Evolutionary conservation across 2,113 vertebrate genomes (phyloP).

Genomic region (Oceanites oceanicus): DNA sequence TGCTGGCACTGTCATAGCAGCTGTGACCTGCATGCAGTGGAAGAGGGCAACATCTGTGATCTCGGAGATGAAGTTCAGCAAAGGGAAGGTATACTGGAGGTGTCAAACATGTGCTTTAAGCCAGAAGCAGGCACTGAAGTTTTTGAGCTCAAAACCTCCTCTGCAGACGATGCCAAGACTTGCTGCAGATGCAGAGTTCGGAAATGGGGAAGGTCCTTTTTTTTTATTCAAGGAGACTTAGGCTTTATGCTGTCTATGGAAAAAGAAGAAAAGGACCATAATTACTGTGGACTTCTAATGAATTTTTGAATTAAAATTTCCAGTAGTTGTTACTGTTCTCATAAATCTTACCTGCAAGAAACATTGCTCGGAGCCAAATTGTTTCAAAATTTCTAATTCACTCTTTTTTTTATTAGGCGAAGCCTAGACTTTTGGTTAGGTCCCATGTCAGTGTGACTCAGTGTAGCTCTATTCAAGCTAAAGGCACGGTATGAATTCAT

Average conservation of each 20-base stretch:
- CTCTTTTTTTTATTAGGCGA: constrained; percentile 7
- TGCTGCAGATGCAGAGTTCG: not conserved
- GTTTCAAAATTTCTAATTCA: constrained; percentile 37
- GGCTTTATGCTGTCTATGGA: not conserved
- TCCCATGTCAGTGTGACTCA: not conserved
- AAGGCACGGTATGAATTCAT: not conserved
- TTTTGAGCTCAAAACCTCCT: not conserved
- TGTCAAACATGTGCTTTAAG: not conserved
- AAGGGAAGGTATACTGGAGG: not conserved
- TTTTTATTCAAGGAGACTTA: not conserved
- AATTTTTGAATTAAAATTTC: constrained; percentile 47
- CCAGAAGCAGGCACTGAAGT: not conserved
- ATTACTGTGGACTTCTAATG: constrained; percentile 2
- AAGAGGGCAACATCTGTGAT: not conserved
- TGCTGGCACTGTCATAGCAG: not conserved
- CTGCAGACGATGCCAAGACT: not conserved
- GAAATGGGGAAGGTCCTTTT: not conserved
- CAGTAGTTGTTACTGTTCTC: not conserved
- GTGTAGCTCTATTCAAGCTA: not conserved
- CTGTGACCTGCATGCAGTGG: not conserved
- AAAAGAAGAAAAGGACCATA: not conserved
- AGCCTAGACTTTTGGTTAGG: not conserved
- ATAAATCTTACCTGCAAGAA: constrained; percentile 38
- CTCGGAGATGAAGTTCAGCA: not conserved
- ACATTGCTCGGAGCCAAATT: constrained; percentile 5